Conservation (phyloP, 2,797 vertebrate genomes). For the Pachyuromys duprasi region DNA sequence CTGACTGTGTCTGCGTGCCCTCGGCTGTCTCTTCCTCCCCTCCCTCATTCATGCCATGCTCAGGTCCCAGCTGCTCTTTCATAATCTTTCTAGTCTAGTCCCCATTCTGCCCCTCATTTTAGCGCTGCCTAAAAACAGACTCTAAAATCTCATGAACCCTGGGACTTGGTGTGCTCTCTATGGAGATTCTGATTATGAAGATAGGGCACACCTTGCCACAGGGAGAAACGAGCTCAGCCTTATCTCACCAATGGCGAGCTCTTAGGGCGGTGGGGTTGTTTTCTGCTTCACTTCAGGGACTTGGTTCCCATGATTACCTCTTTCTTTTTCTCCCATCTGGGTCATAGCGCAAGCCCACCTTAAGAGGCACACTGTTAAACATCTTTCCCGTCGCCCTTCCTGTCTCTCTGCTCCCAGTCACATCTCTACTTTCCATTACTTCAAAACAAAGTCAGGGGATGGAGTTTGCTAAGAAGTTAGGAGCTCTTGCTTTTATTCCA, state of each 20-base stretch:
- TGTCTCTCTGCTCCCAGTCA: not conserved
- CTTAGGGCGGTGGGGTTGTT: no score
- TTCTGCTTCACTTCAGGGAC: not conserved
- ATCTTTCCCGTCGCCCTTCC: not conserved
- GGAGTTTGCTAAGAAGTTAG: not conserved
- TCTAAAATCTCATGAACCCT: not conserved
- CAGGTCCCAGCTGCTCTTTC: not conserved
- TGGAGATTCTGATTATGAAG: not conserved
- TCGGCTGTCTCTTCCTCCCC: not conserved
- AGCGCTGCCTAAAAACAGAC: conserved; percentile 4
- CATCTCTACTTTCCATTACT: not conserved
- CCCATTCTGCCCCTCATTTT: no score
- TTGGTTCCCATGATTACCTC: not conserved
- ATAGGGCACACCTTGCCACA: not conserved
- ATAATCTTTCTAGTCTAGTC: not conserved
- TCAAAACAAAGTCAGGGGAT: not conserved
- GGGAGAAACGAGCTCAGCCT: not conserved
- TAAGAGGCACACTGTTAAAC: not conserved
- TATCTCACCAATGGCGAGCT: not conserved
- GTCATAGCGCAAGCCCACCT: not conserved
- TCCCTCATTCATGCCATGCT: not conserved
- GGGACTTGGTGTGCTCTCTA: not conserved
- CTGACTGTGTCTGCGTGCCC: not conserved
- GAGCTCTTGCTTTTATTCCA: not conserved
- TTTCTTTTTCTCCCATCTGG: not conserved